These are phyloP conservation scores for Papilio dardanus DNA, from an alignment of 1,140 invertebrate genomes.

Conservation along the genomic window DNA sequence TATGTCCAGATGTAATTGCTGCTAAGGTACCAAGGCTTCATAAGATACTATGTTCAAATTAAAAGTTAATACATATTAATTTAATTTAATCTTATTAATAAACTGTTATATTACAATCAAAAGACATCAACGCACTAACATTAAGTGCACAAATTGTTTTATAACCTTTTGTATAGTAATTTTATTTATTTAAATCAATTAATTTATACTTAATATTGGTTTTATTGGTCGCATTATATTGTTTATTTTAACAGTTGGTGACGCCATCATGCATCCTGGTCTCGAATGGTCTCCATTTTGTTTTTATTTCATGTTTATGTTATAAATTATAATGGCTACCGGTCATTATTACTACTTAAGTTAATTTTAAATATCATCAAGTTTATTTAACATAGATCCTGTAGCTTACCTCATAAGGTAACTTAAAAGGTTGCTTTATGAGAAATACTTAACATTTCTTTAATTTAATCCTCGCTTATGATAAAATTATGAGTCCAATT, in stretches of 20 bases:
- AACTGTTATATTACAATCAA: not conserved
- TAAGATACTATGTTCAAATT: not conserved
- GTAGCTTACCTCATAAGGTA: not conserved
- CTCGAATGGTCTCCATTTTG: conserved; percentile 2
- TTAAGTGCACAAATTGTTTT: conserved; percentile 13
- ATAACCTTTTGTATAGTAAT: conserved; percentile 8
- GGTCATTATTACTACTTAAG: conserved; percentile 4
- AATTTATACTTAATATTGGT: conserved; percentile 9
- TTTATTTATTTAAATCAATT: not conserved
- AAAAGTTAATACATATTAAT: not conserved
- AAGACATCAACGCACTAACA: not conserved
- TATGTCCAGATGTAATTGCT: no score
- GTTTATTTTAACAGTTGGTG: conserved; percentile 9
- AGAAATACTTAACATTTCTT: not conserved
- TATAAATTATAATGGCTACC: conserved; percentile 2
- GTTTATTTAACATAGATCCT: not conserved
- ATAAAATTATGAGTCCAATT: not conserved
- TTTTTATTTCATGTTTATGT: conserved; percentile 27
- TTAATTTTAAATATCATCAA: conserved; percentile 8
- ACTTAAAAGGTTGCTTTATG: not conserved
- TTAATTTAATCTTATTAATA: not conserved
- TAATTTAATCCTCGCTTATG: not conserved
- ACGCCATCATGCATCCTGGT: conserved; percentile 28
- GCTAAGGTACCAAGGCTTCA: no score
- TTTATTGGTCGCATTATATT: conserved; percentile 25